A percentile compares a stretch with the other conserved stretches of the same genome.
Evolutionary conservation across 1,140 invertebrate species (phyloP).

Genomic region (Bombus picipes): DNA sequence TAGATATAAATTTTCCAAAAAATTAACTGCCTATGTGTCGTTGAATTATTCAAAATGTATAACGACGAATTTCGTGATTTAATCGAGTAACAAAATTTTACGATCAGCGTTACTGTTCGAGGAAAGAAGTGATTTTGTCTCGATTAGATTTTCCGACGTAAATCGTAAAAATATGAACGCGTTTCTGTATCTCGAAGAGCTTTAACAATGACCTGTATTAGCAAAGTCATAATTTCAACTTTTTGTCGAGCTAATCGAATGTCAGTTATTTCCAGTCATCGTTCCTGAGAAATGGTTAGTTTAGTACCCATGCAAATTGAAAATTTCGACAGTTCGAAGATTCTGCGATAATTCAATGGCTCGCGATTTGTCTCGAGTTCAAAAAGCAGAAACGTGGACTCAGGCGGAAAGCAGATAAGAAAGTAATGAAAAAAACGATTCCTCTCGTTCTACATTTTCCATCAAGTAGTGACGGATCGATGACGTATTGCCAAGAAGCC

Average conservation of each 20-base stretch:
- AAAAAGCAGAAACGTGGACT: constrained; percentile 47
- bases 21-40: not conserved
- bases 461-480: not conserved
- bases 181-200: too few species aligned
- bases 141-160: too few species aligned
- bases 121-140: too few species aligned
- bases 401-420: constrained; percentile 45
- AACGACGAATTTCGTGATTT: too few species aligned
- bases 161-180: too few species aligned
- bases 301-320: constrained; percentile 48
- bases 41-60: too few species aligned
- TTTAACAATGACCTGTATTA: not conserved
- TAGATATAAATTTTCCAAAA: not conserved
- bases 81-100: too few species aligned
- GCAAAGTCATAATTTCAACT: not conserved
- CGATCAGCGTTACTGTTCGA: too few species aligned
- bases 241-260: constrained; percentile 48
- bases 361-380: constrained; percentile 61
- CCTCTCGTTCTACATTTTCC: not conserved
- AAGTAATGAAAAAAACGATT: not conserved
- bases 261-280: constrained; percentile 52
- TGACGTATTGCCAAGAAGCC: not conserved
- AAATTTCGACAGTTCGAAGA: constrained; percentile 44
- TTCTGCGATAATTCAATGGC: constrained; percentile 54
- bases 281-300: constrained; percentile 54